Evolutionary conservation across 2,888 invertebrate genomes (phyloP).

Genomic region (Omphaloscelis lunosa): DNA sequence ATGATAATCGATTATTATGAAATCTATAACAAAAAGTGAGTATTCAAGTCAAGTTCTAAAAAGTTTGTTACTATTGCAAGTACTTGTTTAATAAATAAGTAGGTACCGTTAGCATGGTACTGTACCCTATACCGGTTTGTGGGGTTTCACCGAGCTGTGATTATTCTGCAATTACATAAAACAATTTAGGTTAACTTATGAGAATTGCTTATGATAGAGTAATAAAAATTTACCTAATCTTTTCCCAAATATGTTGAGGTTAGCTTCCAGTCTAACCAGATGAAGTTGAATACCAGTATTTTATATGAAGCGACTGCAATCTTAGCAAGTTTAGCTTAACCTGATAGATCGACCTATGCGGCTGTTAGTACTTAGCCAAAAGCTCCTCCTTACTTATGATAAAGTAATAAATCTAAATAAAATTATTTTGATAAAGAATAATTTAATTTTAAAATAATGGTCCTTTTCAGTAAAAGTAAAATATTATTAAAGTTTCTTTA

Average conservation of each 20-base stretch:
- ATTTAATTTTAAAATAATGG: background rate
- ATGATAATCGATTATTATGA: background rate
- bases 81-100: constrained; percentile 2
- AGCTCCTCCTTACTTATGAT: no score
- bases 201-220: no score
- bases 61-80: background rate
- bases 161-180: constrained; percentile 53
- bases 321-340: no score
- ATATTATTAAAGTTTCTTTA: background rate
- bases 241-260: no score
- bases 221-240: no score
- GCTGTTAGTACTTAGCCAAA: no score
- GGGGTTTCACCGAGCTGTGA: constrained; percentile 57
- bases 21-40: background rate
- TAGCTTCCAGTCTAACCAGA: no score
- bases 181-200: background rate
- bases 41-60: background rate
- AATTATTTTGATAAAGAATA: background rate
- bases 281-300: no score
- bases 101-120: background rate
- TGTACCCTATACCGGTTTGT: constrained; percentile 33
- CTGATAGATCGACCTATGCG: no score
- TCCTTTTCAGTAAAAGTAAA: background rate
- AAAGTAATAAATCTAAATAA: no score
- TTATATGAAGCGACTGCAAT: no score